Evolutionary conservation across 2,113 vertebrate genomes (phyloP).

Genomic region (Narcine bancroftii): DNA sequence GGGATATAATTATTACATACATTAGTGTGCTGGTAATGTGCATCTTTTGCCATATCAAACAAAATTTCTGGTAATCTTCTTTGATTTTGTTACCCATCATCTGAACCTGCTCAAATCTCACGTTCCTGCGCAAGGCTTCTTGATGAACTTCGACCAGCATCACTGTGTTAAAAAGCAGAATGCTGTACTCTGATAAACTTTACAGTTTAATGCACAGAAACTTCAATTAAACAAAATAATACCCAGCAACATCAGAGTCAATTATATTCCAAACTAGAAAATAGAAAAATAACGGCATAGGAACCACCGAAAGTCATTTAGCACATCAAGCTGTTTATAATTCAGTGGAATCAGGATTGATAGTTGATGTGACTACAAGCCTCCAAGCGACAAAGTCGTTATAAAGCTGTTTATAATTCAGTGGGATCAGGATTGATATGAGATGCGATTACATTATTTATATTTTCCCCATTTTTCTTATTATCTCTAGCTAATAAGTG

Average conservation of each 20-base stretch:
- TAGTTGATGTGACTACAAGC: too few species aligned
- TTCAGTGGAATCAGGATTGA: too few species aligned
- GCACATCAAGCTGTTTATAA: too few species aligned
- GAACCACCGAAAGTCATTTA: too few species aligned
- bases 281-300: background rate
- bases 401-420: too few species aligned
- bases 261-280: background rate
- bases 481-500: too few species aligned
- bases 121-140: background rate
- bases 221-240: constrained; percentile 13
- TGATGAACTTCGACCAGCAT: background rate
- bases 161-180: background rate
- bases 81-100: background rate
- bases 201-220: background rate
- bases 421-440: too few species aligned
- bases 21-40: background rate
- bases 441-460: too few species aligned
- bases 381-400: too few species aligned
- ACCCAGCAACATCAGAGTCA: background rate
- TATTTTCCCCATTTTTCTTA: too few species aligned
- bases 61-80: background rate
- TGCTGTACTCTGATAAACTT: too few species aligned
- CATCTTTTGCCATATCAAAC: background rate
- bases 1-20: background rate
- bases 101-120: background rate